Evolutionary conservation across 2,888 invertebrate genomes (phyloP).

Genomic region (Drosophila mimetica): DNA sequence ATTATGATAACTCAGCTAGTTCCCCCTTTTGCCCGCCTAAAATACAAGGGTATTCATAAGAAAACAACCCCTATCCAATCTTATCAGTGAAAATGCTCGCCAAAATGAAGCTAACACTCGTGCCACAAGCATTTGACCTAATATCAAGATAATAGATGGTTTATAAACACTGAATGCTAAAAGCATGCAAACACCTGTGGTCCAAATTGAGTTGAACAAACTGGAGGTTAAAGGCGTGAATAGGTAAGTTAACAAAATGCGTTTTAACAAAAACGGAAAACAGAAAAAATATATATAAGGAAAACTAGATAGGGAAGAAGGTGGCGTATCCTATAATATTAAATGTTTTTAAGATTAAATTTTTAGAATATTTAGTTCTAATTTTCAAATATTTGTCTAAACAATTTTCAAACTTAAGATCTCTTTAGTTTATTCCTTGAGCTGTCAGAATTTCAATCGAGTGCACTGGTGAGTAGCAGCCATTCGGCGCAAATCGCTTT

Average conservation of each 20-base stretch:
- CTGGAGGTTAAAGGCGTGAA: conserved; percentile 9
- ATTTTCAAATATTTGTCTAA: too few relatives aligned
- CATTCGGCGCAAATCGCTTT: conserved; percentile 8
- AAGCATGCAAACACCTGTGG: conserved; percentile 37
- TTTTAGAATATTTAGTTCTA: too few relatives aligned
- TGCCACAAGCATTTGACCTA: conserved; percentile 58
- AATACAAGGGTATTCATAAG: conserved; percentile 14
- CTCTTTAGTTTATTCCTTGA: too few relatives aligned
- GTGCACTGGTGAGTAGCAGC: conserved; percentile 10
- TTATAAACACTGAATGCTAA: conserved; percentile 43
- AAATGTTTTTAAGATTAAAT: too few relatives aligned
- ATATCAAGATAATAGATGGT: conserved; percentile 50
- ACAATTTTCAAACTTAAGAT: too few relatives aligned
- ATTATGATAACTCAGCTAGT: background rate
- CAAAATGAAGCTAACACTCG: conserved; percentile 19
- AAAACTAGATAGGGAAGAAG: background rate
- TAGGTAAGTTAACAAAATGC: conserved; percentile 31
- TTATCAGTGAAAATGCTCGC: conserved; percentile 54
- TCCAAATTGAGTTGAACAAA: conserved; percentile 44
- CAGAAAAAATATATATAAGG: background rate
- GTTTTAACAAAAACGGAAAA: conserved; percentile 11
- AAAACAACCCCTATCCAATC: conserved; percentile 50
- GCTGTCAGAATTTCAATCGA: background rate
- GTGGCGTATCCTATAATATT: background rate
- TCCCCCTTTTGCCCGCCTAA: too few relatives aligned